These are phyloP conservation scores for Nasonovia ribisnigri DNA, from an alignment of 2,888 invertebrate species.

Conservation along the genomic window DNA sequence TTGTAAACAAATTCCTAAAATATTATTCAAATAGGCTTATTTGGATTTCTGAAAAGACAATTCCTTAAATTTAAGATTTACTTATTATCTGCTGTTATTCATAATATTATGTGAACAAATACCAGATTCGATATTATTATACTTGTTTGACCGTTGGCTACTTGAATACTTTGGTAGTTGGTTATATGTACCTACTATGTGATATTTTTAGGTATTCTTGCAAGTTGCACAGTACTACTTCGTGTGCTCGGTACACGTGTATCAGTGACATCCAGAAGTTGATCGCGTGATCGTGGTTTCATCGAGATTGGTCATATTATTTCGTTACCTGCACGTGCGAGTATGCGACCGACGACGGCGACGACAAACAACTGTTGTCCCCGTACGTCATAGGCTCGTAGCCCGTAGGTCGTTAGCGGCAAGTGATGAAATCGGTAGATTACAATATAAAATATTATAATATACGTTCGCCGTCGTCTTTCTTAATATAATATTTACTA, in stretches of 20 bases:
- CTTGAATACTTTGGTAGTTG: not conserved
- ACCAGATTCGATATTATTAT: not conserved
- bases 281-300: not conserved
- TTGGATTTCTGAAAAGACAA: not conserved
- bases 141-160: not conserved
- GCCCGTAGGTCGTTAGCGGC: not conserved
- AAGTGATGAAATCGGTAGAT: constrained; percentile 9
- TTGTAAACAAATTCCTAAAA: not conserved
- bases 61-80: not conserved
- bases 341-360: not conserved
- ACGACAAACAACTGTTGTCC: not conserved
- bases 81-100: not conserved
- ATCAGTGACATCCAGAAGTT: not conserved
- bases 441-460: not conserved
- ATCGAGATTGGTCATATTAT: not conserved
- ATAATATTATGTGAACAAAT: not conserved
- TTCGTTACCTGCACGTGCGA: not conserved
- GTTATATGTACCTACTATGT: not conserved
- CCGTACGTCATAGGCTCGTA: not conserved
- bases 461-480: not conserved
- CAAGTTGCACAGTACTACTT: not conserved
- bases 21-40: not conserved
- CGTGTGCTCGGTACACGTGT: not conserved
- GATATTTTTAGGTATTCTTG: not conserved
- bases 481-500: not conserved